Evolutionary conservation across 2,888 invertebrate species (phyloP).

Genomic region (Sialis lutaria): DNA sequence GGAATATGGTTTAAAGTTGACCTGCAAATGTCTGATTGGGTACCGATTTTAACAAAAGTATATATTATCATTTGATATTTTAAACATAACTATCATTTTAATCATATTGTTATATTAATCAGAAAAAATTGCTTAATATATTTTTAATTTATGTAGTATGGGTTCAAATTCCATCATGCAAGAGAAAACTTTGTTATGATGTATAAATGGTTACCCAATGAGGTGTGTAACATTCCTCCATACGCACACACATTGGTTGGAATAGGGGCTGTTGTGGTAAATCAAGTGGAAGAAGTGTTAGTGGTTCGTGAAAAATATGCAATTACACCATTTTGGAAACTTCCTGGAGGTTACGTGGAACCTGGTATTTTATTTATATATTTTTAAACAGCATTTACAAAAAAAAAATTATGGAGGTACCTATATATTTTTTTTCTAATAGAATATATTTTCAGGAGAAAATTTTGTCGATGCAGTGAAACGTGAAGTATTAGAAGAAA

Average conservation of each 20-base stretch:
- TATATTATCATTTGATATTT: constrained; percentile 8
- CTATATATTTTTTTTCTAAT: not conserved
- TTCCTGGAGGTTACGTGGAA: constrained; percentile 85
- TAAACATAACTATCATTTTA: not conserved
- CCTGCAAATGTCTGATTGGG: constrained; percentile 50
- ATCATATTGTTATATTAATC: not conserved
- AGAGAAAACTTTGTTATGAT: constrained; percentile 61
- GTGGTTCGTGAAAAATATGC: constrained; percentile 61
- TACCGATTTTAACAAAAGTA: constrained; percentile 57
- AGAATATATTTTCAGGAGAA: constrained; percentile 42
- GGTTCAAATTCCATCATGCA: constrained; percentile 80
- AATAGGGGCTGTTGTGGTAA: constrained; percentile 73
- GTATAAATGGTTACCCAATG: constrained; percentile 61
- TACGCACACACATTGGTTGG: constrained; percentile 69
- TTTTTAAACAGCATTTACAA: not conserved
- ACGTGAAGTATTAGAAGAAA: constrained; percentile 83
- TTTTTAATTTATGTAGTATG: constrained; percentile 32
- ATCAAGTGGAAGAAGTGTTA: constrained; percentile 56
- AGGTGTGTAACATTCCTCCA: constrained; percentile 47
- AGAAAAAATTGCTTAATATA: constrained; percentile 1
- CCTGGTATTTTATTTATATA: constrained; percentile 34
- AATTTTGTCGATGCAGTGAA: constrained; percentile 63
- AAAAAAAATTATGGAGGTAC: not conserved
- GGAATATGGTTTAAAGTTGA: constrained; percentile 71
- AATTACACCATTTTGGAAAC: constrained; percentile 53